Conservation (phyloP, 2,797 vertebrate species). For the Pteropus rufus region DNA sequence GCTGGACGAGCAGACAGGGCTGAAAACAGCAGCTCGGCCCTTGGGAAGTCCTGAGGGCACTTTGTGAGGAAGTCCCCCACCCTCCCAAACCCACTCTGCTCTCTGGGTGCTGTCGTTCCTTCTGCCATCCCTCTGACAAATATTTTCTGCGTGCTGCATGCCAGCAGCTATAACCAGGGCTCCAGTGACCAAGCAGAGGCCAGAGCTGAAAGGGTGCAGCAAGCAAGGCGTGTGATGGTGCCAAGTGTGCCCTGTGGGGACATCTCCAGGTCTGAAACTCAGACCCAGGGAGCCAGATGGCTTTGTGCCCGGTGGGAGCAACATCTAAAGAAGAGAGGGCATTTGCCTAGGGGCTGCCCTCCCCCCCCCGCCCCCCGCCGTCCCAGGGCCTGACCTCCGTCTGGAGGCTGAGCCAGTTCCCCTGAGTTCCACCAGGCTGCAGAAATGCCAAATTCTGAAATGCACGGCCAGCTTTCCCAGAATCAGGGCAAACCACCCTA, state of each 20-base stretch:
- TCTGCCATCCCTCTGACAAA: too few species aligned
- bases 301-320: background rate
- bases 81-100: background rate
- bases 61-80: background rate
- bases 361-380: background rate
- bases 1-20: rapidly evolving
- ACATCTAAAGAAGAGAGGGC: background rate
- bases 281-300: background rate
- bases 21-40: rapidly evolving
- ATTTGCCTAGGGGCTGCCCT: too few species aligned
- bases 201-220: rapidly evolving
- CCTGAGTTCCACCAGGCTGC: background rate
- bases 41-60: background rate
- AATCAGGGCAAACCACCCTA: background rate
- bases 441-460: background rate
- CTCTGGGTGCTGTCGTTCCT: background rate
- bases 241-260: rapidly evolving
- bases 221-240: rapidly evolving
- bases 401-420: background rate
- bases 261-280: too few species aligned
- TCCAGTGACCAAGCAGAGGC: background rate
- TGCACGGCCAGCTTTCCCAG: background rate
- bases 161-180: background rate
- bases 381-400: background rate
- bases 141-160: background rate